Evolutionary conservation across 2,797 vertebrate species (phyloP), one percentile per base, ranked within the genome.

Genomic region (Onychomys arenicola): DNA sequence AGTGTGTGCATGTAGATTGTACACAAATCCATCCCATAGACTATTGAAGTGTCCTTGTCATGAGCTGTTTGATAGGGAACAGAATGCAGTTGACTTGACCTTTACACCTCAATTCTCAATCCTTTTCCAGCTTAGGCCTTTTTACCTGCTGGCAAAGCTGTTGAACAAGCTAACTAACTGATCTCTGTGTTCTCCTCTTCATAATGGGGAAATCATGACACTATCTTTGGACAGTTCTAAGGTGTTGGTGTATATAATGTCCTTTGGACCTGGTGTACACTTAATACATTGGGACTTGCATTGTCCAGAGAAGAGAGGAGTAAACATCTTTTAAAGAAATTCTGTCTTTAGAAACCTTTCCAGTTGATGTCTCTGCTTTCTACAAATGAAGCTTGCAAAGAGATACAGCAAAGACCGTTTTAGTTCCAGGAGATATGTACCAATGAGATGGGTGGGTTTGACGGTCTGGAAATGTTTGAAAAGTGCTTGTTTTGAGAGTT

Each of bases 401-500:
- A 34, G 63, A 17, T 19, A 40, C 29, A 23, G 49, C 73, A 17
- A 81, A 43, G 59, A 37, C 81, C 1, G 8, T 90, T 78, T 90
- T 63, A 55, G 29, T 67, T 8, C 52, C 77, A 40, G 67, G 83
- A 59, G 21, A 34, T 73, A 34, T 2, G 19, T 12, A 27, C 46
- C 61, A 55, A 2, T 67, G 59, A 77, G 78, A 65, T 78, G 52
- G 75, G 29, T 83, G 40, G 43, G 82, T 82, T 93, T n/a, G 71
- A 89, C 25, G 17, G 32, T 12, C 89, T 78, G 17, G 34, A n/a
- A 91, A 84, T 92, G 52, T 88, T 95, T 90, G 43, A 87, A 88
- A 85, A 71, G 2, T 73, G 82, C 40, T 89, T 95, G 25, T 93
- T 97, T 91, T 95, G 61, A 43, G 95, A 86, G 73, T 95, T 89